Evolutionary conservation across 2,888 invertebrate genomes (phyloP), one percentile per base, ranked within the genome.

Genomic region (Andrena trimmerana): DNA sequence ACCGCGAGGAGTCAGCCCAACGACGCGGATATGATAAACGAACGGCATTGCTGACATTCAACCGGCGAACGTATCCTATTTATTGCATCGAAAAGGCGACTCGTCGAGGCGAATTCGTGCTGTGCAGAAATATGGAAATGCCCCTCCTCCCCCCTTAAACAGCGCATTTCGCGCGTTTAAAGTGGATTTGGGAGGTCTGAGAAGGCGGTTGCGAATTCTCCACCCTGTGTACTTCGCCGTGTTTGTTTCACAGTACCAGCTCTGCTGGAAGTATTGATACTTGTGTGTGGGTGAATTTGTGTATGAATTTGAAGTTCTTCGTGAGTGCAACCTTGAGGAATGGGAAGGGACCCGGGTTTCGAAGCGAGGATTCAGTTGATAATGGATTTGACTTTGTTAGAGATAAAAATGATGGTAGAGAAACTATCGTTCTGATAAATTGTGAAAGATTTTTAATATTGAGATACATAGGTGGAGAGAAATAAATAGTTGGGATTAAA

Each of bases 21-120:
- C 57, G n/a, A 57, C 27, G 27, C 33, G 57, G 13, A 2, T 65
- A 42, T 48, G 67, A 74, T 57, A 33, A 57, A 74, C 59, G 54
- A 75, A 76, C 66, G 24, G 20, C 29, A 60, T 20, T 31, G 68
- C 16, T 48, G 66, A 54, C 48, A 10, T 29, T 29, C 36, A 13
- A n/a, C 20, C 10, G 42, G 62, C 52, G 52, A 62, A 24, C 24
- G 57, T 27, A 24, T 57, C 57, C 10, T 57, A 33, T 63, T 31
- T 60, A 60, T 60, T 31, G 31, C n/a, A 31, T 5, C 31, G 31
- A 3, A 29, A 27, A 33, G 31, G 20, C n/a, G n/a, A 31, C 42
- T 42, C 42, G 31, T 60, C n/a, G 60, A 13, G n/a, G 60, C 31
- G 57, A 13, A 20, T 57, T 57, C 57, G 57, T 10, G 24, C 24